phyloP scores from a whole-genome alignment of 2,113 vertebrate genomes.

The Eretmochelys imbricata region DNA sequence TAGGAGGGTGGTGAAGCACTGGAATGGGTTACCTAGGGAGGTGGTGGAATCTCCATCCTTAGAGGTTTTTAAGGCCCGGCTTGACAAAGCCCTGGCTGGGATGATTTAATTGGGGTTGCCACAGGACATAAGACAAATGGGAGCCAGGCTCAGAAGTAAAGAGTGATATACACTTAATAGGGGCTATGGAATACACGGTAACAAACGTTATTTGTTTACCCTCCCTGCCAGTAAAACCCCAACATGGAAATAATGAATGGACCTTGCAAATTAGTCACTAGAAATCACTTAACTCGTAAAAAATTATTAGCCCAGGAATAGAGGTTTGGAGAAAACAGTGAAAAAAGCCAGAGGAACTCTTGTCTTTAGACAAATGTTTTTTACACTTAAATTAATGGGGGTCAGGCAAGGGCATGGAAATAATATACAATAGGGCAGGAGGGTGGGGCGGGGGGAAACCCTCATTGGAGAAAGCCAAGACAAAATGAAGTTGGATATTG shows the following conservation, averaged over 20 bases:
- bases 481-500: constrained; percentile 15
- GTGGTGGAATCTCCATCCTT: too few species aligned
- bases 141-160: constrained; percentile 33
- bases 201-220: constrained; percentile 64
- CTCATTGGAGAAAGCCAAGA: neutral
- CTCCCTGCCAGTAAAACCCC: constrained; percentile 58
- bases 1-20: too few species aligned
- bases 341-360: constrained; percentile 54
- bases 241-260: constrained; percentile 66
- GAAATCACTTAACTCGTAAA: constrained; percentile 65
- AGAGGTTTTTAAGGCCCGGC: too few species aligned
- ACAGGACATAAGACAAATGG: constrained; percentile 1
- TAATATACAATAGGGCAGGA: constrained; percentile 40
- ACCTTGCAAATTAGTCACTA: constrained; percentile 66
- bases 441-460: neutral
- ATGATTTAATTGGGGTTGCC: neutral
- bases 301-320: constrained; percentile 61
- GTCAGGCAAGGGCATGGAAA: constrained; percentile 75
- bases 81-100: too few species aligned
- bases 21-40: too few species aligned
- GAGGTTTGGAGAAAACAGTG: constrained; percentile 40
- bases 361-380: constrained; percentile 70
- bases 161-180: neutral
- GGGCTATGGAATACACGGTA: neutral
- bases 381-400: constrained; percentile 80